Evolutionary conservation across 2,797 vertebrate genomes (phyloP), one percentile per base, ranked within the genome.

Genomic region (Balearica regulorum): DNA sequence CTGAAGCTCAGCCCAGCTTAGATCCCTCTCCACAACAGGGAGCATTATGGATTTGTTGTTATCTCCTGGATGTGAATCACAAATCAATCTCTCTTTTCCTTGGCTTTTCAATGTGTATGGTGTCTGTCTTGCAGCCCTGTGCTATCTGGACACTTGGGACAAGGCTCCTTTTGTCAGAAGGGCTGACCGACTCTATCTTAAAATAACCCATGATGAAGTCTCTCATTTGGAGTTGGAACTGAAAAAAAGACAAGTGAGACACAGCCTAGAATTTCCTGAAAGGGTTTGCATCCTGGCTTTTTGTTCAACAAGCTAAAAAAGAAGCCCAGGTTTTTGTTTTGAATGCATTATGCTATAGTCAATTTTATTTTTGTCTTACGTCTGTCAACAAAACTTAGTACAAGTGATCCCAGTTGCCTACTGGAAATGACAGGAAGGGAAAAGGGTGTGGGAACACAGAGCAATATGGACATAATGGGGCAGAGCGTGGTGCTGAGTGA

Each of bases 351-450:
- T 66, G n/a, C 31, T 90, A 48, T 13, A 86, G 87, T 88, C 33
- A 44, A 39, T 86, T 96, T 94, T 94, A 85, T 93, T 96, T 93
- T 90, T 86, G 65, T 64, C 73, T 73, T 89, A 64, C 68, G 55
- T 92, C 53, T 87, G 64, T 89, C 87, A 91, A 90, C 76, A 88
- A 86, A 83, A 46, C 72, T 83, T 90, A 66, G 80, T 58, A 48
- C 35, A 78, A 94, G 53, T 44, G 65, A 93, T 86, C 61, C 57
- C 84, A 55, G 44, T 81, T 90, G 93, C 89, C 76, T 91, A 43
- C 69, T 96, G 77, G 69, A 93, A 95, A 88, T 84, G 96, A 92
- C 93, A 94, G 94, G 94, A 94, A 95, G 62, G 61, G 87, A 95
- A 83, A 93, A 11, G 64, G 65, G 39, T 83, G 72, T 94, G 93